A percentile compares a stretch with the other conserved stretches of the same genome.
Conservation (phyloP, 2,888 invertebrate species). For the Lithodes maja region DNA sequence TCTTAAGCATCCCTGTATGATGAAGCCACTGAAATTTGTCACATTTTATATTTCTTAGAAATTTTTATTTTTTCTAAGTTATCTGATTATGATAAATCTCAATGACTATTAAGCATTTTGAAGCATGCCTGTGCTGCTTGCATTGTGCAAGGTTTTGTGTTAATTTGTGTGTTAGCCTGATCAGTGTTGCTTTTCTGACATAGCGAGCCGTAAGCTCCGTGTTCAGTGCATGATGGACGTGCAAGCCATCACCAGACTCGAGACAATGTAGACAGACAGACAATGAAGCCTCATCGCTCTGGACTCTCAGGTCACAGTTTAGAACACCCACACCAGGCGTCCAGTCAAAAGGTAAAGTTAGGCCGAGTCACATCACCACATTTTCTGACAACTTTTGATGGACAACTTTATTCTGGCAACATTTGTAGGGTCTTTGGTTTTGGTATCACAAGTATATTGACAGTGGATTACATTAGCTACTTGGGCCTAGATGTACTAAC, state of each 20-base stretch:
- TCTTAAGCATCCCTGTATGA: conserved; percentile 7
- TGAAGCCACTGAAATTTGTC: not conserved
- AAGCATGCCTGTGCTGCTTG: conserved; percentile 55
- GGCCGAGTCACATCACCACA: no score
- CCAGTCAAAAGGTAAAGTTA: conserved; percentile 54
- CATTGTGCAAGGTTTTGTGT: conserved; percentile 24
- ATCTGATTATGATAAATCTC: not conserved
- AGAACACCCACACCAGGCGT: conserved; percentile 28
- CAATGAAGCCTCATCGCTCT: conserved; percentile 43
- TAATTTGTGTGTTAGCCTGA: conserved; percentile 46
- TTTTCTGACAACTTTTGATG: no score
- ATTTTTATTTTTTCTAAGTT: not conserved
- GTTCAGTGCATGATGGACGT: conserved; percentile 60
- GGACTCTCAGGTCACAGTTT: conserved; percentile 51
- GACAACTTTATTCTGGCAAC: no score
- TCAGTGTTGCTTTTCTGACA: conserved; percentile 58
- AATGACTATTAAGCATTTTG: conserved; percentile 29
- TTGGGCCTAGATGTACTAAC: no score
- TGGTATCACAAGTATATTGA: no score
- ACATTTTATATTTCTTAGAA: no score
- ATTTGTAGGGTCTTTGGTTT: no score
- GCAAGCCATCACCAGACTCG: conserved; percentile 60
- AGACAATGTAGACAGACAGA: conserved; percentile 62
- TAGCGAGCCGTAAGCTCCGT: conserved; percentile 59
- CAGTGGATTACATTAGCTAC: no score